Percentiles rank a stretch among this genome's conserved stretches.
These are phyloP conservation scores for Entomobrya proxima DNA, from an alignment of 2,888 invertebrate genomes.

Conservation along the genomic window DNA sequence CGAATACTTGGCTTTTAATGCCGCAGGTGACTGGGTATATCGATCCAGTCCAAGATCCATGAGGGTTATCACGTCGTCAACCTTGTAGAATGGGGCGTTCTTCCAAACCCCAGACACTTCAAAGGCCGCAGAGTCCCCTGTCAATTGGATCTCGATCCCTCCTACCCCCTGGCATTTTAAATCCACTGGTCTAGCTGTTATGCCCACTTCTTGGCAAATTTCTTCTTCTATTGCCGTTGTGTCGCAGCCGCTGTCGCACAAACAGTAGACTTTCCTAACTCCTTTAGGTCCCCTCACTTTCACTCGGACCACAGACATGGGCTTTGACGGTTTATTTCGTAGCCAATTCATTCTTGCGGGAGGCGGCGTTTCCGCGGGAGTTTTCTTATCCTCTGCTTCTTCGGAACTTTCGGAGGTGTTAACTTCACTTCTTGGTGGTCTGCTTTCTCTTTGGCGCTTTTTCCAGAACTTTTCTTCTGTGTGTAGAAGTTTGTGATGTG, in stretches of 20 bases:
- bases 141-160: neutral
- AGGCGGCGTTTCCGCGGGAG: neutral
- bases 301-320: neutral
- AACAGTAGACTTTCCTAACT: neutral
- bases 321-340: neutral
- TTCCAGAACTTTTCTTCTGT: no score
- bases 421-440: neutral
- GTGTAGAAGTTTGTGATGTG: conserved; percentile 28
- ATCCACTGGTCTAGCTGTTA: neutral
- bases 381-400: neutral
- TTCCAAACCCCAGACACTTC: neutral
- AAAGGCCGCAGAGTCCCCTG: neutral
- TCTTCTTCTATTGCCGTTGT: neutral
- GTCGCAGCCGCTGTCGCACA: neutral
- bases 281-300: conserved; percentile 16
- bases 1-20: neutral
- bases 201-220: neutral
- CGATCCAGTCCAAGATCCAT: neutral
- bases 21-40: neutral
- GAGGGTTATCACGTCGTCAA: neutral
- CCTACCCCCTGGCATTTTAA: neutral
- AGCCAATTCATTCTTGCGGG: neutral
- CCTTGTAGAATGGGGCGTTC: neutral
- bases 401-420: neutral
- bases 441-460: neutral